phyloP scores from a whole-genome alignment of 2,113 vertebrate species.

The Lampris megalopsis region DNA sequence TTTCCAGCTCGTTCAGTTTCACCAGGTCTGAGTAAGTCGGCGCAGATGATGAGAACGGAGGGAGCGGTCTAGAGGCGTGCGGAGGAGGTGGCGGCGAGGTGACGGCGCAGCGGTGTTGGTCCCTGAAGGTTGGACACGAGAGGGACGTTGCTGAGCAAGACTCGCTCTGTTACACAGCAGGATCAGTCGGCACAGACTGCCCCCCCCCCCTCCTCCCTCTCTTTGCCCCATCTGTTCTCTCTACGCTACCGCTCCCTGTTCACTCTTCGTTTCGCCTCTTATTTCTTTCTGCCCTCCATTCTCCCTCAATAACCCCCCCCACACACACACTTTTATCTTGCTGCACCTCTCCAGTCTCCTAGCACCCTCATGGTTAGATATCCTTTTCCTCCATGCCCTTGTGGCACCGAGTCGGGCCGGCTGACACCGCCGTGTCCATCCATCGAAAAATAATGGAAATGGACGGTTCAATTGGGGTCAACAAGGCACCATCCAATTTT shows the following conservation, averaged over 20 bases:
- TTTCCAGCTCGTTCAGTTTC: conserved; percentile 48
- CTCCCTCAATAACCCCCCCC: conserved; percentile 21
- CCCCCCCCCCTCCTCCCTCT: not conserved
- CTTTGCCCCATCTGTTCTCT: conserved; percentile 31
- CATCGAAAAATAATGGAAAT: conserved; percentile 31
- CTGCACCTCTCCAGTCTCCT: conserved; percentile 33
- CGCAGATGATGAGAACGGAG: conserved; percentile 40
- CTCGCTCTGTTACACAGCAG: conserved; percentile 63
- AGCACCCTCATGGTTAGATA: conserved; percentile 36
- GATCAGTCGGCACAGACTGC: conserved; percentile 57
- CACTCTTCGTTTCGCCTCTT: conserved; percentile 3
- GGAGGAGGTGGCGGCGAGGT: conserved; percentile 57
- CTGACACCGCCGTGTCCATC: conserved; percentile 30
- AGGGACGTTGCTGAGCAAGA: conserved; percentile 75
- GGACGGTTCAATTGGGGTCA: conserved; percentile 53
- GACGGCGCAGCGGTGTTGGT: conserved; percentile 59
- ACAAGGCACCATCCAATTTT: conserved; percentile 29
- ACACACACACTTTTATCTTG: not conserved
- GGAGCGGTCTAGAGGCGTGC: conserved; percentile 6
- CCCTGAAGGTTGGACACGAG: conserved; percentile 69
- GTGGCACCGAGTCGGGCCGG: not conserved
- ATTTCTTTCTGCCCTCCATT: conserved; percentile 2
- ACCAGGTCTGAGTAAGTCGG: conserved; percentile 50
- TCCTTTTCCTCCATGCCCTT: conserved; percentile 4
- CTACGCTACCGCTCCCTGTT: not conserved